Evolutionary conservation across 2,888 invertebrate species (phyloP).

Genomic region (Mystacides longicornis): DNA sequence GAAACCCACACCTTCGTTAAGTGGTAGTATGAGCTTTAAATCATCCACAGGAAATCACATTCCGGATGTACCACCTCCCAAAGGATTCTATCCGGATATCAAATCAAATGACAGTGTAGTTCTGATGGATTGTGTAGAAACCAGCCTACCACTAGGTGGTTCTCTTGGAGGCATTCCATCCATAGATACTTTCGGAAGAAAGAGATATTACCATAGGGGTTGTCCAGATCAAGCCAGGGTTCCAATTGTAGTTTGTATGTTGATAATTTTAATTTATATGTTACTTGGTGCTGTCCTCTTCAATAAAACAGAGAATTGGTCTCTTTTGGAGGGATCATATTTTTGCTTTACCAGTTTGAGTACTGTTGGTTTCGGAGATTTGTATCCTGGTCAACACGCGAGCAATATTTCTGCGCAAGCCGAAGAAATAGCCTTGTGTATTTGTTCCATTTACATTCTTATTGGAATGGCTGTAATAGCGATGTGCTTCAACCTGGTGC

Average conservation of each 20-base stretch:
- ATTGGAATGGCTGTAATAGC: constrained; percentile 80
- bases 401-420: constrained; percentile 42
- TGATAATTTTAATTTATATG: constrained; percentile 81
- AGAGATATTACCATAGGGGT: constrained; percentile 39
- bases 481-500: constrained; percentile 81
- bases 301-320: constrained; percentile 87
- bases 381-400: constrained; percentile 58
- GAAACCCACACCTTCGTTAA: constrained; percentile 28
- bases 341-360: constrained; percentile 74
- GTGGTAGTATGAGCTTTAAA: constrained; percentile 32
- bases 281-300: constrained; percentile 86
- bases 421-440: constrained; percentile 63
- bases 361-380: constrained; percentile 77
- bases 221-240: constrained; percentile 63
- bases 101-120: constrained; percentile 35
- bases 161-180: constrained; percentile 33
- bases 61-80: constrained; percentile 17
- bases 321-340: constrained; percentile 76
- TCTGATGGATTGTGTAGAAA: constrained; percentile 34
- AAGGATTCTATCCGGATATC: constrained; percentile 30
- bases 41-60: constrained; percentile 30
- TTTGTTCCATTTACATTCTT: constrained; percentile 73
- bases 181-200: constrained; percentile 37
- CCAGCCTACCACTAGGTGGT: constrained; percentile 19
- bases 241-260: constrained; percentile 78